Evolutionary conservation across 2,888 invertebrate genomes (phyloP).

Genomic region (Anthrax anthrax): DNA sequence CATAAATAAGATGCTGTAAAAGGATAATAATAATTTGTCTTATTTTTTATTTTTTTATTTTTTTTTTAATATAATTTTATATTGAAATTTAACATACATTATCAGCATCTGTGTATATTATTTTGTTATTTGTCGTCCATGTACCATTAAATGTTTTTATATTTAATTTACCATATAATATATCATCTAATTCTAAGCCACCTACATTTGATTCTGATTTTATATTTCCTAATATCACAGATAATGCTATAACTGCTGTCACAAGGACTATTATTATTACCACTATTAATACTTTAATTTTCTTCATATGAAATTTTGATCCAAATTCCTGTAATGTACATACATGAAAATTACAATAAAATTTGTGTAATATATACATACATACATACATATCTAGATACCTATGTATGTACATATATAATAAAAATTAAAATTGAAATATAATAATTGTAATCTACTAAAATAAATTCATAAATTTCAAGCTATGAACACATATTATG

Average conservation of each 20-base stretch:
- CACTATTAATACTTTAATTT: conserved; percentile 29
- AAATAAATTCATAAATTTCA: too few relatives aligned
- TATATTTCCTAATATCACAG: conserved; percentile 40
- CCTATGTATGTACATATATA: too few relatives aligned
- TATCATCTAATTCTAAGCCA: conserved; percentile 49
- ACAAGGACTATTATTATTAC: conserved; percentile 44
- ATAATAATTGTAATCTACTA: too few relatives aligned
- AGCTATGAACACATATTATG: too few relatives aligned
- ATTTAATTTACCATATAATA: conserved; percentile 51
- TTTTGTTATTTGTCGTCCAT: conserved; percentile 58
- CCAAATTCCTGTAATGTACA: conserved; percentile 41
- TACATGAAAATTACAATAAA: background rate
- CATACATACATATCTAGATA: too few relatives aligned
- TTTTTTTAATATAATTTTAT: background rate
- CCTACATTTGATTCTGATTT: conserved; percentile 9
- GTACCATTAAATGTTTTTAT: conserved; percentile 62
- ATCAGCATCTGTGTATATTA: conserved; percentile 43
- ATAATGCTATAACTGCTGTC: conserved; percentile 43
- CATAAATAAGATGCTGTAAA: background rate
- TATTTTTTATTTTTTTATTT: background rate
- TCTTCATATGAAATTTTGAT: conserved; percentile 33
- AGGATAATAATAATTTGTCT: background rate
- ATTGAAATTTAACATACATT: conserved; percentile 17
- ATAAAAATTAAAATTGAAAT: too few relatives aligned
- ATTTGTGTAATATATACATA: background rate